Evolutionary conservation across 2,113 vertebrate species (phyloP).

Genomic region (Pachyramphus minor): DNA sequence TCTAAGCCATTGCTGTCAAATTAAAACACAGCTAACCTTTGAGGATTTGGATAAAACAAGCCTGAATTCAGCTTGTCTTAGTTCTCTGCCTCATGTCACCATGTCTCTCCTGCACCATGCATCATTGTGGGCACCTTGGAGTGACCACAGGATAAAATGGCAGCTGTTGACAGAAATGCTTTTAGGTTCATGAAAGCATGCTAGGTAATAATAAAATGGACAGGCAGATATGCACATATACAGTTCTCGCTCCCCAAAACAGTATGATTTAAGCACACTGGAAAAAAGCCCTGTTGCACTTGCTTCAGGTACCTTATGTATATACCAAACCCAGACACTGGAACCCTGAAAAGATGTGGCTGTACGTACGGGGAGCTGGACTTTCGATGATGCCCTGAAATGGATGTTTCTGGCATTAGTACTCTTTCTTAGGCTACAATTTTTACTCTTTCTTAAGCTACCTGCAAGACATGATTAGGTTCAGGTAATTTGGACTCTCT

Average conservation of each 20-base stretch:
- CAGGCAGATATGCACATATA: neutral
- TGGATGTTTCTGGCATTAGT: neutral
- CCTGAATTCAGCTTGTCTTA: neutral
- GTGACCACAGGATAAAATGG: neutral
- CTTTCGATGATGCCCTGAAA: neutral
- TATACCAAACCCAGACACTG: neutral
- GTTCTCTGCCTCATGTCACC: neutral
- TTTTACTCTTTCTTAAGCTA: neutral
- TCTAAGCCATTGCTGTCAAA: neutral
- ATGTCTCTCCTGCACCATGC: neutral
- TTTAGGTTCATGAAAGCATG: neutral
- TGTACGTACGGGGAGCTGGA: neutral
- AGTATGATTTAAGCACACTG: neutral
- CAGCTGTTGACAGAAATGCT: neutral
- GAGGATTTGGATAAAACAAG: neutral
- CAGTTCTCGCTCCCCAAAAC: neutral
- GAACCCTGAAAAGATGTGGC: neutral
- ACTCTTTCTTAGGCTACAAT: neutral
- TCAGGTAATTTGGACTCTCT: neutral
- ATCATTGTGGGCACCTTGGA: accelerated
- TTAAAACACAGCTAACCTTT: neutral
- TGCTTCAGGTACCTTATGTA: neutral
- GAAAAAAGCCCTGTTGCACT: neutral
- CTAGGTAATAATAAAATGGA: neutral
- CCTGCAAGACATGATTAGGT: neutral